Conservation (phyloP, 2,888 invertebrate genomes). For the Pantelozetes paolii region DNA sequence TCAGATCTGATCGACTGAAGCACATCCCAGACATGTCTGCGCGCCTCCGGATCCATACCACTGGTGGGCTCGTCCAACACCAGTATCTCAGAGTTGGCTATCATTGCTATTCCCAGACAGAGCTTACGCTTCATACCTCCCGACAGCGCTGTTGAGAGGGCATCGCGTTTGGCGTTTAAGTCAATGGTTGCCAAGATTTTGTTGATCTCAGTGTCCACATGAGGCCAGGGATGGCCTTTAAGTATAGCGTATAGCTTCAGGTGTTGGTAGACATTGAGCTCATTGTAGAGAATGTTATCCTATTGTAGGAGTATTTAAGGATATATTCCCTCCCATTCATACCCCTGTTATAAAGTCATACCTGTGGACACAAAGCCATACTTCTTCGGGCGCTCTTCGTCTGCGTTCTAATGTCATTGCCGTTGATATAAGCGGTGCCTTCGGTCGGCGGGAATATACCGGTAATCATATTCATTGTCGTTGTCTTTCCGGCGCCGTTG, state of each 20-base stretch:
- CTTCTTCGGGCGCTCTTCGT: conserved; percentile 64
- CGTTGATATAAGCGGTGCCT: conserved; percentile 68
- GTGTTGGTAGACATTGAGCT: conserved; percentile 75
- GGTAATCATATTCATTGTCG: conserved; percentile 68
- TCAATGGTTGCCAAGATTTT: conserved; percentile 1
- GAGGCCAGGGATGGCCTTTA: conserved; percentile 10
- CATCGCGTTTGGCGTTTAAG: conserved; percentile 35
- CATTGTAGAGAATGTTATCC: conserved; percentile 75
- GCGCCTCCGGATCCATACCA: conserved; percentile 82
- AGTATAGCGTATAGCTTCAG: conserved; percentile 77
- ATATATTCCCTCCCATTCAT: background rate
- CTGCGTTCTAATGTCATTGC: conserved; percentile 65
- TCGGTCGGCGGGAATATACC: conserved; percentile 60
- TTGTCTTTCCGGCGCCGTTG: conserved; percentile 82
- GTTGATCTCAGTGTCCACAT: background rate
- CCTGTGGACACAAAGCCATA: conserved; percentile 62
- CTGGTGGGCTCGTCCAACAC: conserved; percentile 62
- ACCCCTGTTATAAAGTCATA: background rate
- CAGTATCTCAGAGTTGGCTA: conserved; percentile 64
- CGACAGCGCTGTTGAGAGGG: conserved; percentile 59
- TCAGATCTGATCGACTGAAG: conserved; percentile 47
- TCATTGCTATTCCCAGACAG: conserved; percentile 76
- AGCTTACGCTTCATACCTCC: conserved; percentile 88
- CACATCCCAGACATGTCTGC: conserved; percentile 81
- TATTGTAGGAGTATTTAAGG: background rate